Percentiles rank a stretch among this genome's conserved stretches.
phyloP scores from a whole-genome alignment of 2,888 invertebrate species.

The Biston stratarius region DNA sequence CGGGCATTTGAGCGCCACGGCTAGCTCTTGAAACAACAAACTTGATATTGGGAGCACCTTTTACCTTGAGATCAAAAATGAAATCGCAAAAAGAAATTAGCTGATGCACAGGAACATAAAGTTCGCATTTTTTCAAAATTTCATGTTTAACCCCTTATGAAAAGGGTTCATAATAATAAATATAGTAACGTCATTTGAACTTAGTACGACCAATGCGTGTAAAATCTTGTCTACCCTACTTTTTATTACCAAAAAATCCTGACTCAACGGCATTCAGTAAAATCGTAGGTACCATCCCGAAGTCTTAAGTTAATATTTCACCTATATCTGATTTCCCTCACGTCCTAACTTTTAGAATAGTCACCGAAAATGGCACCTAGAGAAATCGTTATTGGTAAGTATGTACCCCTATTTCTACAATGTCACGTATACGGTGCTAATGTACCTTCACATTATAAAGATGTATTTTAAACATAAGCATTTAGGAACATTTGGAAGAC shows the following conservation, averaged over 20 bases:
- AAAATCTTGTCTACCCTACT: no score
- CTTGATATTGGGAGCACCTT: no score
- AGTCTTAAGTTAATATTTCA: slow-evolving; percentile 8
- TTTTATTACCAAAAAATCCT: neutral
- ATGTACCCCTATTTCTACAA: neutral
- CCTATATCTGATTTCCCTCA: slow-evolving; percentile 2
- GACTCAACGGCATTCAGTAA: neutral
- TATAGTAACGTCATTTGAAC: no score
- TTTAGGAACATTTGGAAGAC: slow-evolving; percentile 8
- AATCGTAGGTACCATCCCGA: neutral
- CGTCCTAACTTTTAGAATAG: neutral
- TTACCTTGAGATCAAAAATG: no score
- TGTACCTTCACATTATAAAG: neutral
- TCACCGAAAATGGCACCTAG: neutral
- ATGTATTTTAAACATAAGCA: neutral
- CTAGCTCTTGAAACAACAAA: no score
- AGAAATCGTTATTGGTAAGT: slow-evolving; percentile 2
- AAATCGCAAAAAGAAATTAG: no score
- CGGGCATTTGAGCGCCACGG: no score
- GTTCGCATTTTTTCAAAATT: no score
- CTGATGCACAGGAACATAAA: no score
- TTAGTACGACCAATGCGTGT: no score
- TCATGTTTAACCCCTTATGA: no score
- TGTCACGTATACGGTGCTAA: slow-evolving; percentile 5
- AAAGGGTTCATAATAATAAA: no score